phyloP scores from a whole-genome alignment of 2,113 vertebrate species.

The Steatornis caripensis region DNA sequence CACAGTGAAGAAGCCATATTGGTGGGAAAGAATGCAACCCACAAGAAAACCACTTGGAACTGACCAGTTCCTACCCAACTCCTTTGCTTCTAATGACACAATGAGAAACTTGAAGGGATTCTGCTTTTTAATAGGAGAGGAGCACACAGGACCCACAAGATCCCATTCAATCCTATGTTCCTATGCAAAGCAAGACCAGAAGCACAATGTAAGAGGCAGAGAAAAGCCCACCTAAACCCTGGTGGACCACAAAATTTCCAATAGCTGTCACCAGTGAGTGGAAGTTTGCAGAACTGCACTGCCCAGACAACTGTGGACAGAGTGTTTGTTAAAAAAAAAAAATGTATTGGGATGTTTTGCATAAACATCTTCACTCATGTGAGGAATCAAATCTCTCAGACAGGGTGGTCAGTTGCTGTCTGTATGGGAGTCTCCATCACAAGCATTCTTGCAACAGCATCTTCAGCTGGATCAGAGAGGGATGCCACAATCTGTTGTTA shows the following conservation, averaged over 20 bases:
- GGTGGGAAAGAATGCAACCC: not conserved
- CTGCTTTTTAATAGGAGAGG: not conserved
- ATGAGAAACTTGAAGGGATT: not conserved
- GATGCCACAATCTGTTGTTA: not conserved
- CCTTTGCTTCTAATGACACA: not conserved
- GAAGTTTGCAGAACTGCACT: not conserved
- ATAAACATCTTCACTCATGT: not conserved
- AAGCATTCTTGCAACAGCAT: not conserved
- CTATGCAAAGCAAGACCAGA: not conserved
- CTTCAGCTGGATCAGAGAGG: not conserved
- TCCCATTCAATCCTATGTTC: not conserved
- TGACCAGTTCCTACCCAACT: not conserved
- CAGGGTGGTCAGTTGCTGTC: not conserved
- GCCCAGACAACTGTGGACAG: not conserved
- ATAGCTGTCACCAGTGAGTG: not conserved
- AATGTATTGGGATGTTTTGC: not conserved
- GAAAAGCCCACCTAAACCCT: not conserved
- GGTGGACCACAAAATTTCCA: not conserved
- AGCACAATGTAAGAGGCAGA: not conserved
- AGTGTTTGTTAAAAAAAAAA: not conserved
- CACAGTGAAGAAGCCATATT: not conserved
- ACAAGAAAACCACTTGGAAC: not conserved
- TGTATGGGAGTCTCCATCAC: not conserved
- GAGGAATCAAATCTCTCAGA: not conserved
- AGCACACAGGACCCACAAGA: not conserved